phyloP scores from a whole-genome alignment of 2,797 vertebrate species.

The Adelosebastes latens region DNA sequence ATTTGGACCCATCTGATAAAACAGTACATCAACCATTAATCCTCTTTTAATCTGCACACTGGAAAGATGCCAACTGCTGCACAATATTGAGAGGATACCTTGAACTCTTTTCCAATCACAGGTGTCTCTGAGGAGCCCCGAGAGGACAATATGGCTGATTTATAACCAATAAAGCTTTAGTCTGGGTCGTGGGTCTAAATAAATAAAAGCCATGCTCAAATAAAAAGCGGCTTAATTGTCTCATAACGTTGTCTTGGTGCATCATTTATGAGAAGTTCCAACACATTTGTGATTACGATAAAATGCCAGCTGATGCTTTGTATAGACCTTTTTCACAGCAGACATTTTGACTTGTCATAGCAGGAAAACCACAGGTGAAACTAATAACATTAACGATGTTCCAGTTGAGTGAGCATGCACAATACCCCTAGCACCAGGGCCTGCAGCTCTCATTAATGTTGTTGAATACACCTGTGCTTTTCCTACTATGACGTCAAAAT shows the following conservation, averaged over 20 bases:
- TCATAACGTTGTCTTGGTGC: background rate
- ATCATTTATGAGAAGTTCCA: background rate
- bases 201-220: conserved; percentile 7
- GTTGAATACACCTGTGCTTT: background rate
- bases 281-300: background rate
- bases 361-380: too few species aligned
- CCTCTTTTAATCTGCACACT: conserved; percentile 23
- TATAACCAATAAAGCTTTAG: conserved; percentile 29
- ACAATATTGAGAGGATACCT: conserved; percentile 9
- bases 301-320: background rate
- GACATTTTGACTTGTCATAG: background rate
- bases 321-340: background rate
- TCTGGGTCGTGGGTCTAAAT: background rate
- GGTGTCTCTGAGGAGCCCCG: conserved; percentile 26
- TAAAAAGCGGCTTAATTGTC: conserved; percentile 1
- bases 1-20: conserved; percentile 32
- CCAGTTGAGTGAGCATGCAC: background rate
- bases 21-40: conserved; percentile 44
- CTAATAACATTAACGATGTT: background rate
- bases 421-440: background rate
- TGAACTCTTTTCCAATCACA: conserved; percentile 28
- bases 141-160: conserved; percentile 14
- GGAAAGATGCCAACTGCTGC: conserved; percentile 22
- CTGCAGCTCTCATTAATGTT: too few species aligned
- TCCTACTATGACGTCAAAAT: background rate